phyloP scores from a whole-genome alignment of 2,797 vertebrate genomes.

The Pristis pectinata region DNA sequence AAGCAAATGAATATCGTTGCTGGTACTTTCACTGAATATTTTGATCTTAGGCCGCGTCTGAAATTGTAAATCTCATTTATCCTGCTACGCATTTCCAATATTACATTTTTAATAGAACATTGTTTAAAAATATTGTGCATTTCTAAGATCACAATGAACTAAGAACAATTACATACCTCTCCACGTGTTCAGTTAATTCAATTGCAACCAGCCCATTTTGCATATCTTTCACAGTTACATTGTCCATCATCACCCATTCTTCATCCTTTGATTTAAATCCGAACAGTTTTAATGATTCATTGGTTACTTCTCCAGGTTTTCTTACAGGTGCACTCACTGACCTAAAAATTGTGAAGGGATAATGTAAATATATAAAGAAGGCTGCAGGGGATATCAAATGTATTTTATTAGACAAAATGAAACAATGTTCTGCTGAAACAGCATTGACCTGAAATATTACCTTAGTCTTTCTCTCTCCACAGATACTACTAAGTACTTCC shows the following conservation, averaged over 20 bases:
- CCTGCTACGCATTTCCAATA: conserved; percentile 33
- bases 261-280: conserved; percentile 60
- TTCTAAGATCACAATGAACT: conserved; percentile 44
- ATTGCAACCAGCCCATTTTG: conserved; percentile 73
- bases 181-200: conserved; percentile 65
- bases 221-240: conserved; percentile 57
- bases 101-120: conserved; percentile 31
- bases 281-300: conserved; percentile 62
- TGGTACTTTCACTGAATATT: neutral
- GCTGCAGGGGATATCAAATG: neutral
- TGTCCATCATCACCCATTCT: conserved; percentile 67
- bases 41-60: neutral
- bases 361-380: neutral
- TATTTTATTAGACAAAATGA: neutral
- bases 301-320: conserved; percentile 52
- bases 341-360: conserved; percentile 48
- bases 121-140: conserved; percentile 40
- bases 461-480: too few relatives aligned
- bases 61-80: neutral
- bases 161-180: conserved; percentile 60
- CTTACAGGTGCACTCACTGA: conserved; percentile 52
- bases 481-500: too few relatives aligned
- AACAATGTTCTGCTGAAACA: too few relatives aligned
- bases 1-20: neutral
- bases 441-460: too few relatives aligned